Base-by-base conservation (phyloP, 2,888 invertebrate genomes). In the Epiblema foenella region DNA sequence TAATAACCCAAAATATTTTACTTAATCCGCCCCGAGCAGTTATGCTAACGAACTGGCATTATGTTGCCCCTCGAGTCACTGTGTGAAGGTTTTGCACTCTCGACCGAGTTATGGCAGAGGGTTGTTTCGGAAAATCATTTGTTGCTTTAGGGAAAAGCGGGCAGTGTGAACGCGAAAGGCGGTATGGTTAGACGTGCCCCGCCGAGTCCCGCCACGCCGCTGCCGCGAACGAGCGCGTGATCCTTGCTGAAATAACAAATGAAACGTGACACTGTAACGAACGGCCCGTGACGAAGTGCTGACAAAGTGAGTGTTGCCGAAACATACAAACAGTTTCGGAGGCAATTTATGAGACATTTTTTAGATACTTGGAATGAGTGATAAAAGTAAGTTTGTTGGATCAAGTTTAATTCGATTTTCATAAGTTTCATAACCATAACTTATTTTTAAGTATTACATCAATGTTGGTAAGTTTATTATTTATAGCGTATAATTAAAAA, bases 21-120 rank as follows among this genome's bases (percentile, higher is more conserved):
- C 84, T 84, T 83, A 83, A 83, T 83, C 83, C 83, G 81, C 81
- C 82, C 79, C 79, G 80, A 79, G 81, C 77, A 81, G 85, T 86
- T 89, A 91, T 91, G 89, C 87, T 91, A 91, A 91, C 90, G 92
- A 91, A 90, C 88, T 85, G 85, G 87, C 88, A 91, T 91, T 91
- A 91, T 93, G 87, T 86, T 82, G 83, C 83, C 86, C 87, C 88
- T 83, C 85, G 89, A 91, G 92, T 92, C 90, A 93, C 89, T 91
- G 90, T 93, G 93, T 91, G 91, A 93, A 93, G 93, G 92, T 92
- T 93, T 86, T 85, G 86, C 90, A 89, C 91, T 89, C 89, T 89
- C 91, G 91, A 91, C 92, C 92, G 92, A 91, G 87, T 90, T 89
- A 85, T 82, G 81, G 78, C 82, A 79, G 86, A 69, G 89, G 90